Evolutionary conservation across 2,113 vertebrate genomes (phyloP).

Genomic region (Sander lucioperca): DNA sequence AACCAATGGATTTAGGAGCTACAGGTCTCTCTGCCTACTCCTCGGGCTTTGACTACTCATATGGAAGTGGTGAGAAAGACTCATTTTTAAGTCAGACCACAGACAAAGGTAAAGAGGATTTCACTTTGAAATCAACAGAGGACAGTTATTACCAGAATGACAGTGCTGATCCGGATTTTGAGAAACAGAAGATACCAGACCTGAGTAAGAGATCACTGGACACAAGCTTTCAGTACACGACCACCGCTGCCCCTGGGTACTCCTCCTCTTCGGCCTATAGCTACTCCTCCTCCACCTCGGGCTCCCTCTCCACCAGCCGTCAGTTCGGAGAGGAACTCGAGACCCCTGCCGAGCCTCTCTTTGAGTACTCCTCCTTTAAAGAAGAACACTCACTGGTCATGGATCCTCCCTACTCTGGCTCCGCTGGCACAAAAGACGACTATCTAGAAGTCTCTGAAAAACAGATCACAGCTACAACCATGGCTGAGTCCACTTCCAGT

Average conservation of each 20-base stretch:
- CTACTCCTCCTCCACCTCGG: slow-evolving; percentile 86
- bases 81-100: slow-evolving; percentile 48
- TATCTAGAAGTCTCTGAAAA: slow-evolving; percentile 94
- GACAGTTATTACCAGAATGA: slow-evolving; percentile 71
- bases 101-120: slow-evolving; percentile 62
- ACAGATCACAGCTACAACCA: slow-evolving; percentile 67
- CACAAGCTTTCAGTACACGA: slow-evolving; percentile 85
- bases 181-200: slow-evolving; percentile 73
- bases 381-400: slow-evolving; percentile 84
- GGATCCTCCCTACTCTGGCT: slow-evolving; percentile 77
- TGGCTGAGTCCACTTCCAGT: slow-evolving; percentile 81
- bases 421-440: slow-evolving; percentile 86
- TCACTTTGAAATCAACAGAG: slow-evolving; percentile 63
- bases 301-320: slow-evolving; percentile 85
- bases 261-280: slow-evolving; percentile 87
- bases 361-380: slow-evolving; percentile 88
- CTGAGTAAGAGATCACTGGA: slow-evolving; percentile 79
- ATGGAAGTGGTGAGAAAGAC: slow-evolving; percentile 66
- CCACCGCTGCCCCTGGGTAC: slow-evolving; percentile 79
- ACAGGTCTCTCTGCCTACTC: slow-evolving; percentile 66
- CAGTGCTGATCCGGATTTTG: slow-evolving; percentile 68
- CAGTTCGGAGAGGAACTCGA: slow-evolving; percentile 86
- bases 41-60: slow-evolving; percentile 72
- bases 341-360: slow-evolving; percentile 78
- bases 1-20: slow-evolving; percentile 54